Base-by-base conservation (phyloP, 1,140 invertebrate species). In the Chironomus striatipennis region DNA sequence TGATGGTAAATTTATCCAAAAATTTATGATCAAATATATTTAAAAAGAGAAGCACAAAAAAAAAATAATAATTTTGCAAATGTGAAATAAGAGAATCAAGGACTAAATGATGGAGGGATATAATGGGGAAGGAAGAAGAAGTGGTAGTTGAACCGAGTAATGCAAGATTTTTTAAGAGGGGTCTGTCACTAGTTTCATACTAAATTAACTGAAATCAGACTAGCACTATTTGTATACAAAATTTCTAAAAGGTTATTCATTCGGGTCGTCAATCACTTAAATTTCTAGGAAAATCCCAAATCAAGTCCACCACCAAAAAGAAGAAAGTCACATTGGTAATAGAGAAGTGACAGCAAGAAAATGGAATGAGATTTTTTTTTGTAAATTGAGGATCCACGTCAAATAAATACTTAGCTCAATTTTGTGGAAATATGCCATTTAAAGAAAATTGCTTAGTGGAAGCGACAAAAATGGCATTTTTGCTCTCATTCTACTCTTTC, bases 351-450 rank as follows among this genome's bases (percentile, higher is more conserved):
- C 47, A 57, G 47, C n/a, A n/a, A 5, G 12, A n/a, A 57, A n/a
- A 57, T 57, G 47, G 47, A 57, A 57, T 15, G 47, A 57, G 47
- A 57, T 34, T 34, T 34, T 34, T 34, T 5, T 34, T 34, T 34
- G 1, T 5, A 57, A 57, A 57, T 57, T 57, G 47, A 57, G 47
- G 47, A 57, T 57, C 47, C n/a, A 18, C 65, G 20, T 70, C 65
- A 70, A 18, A 70, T 70, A 70, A 70, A 70, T 70, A 70, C 10
- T 70, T 21, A 70, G 65, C 18, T 70, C 65, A 70, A 70, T 70
- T 70, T 70, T 70, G 65, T 70, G 65, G 65, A 70, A 70, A 70
- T 70, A 70, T 70, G 65, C 65, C 65, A 70, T 70, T 70, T 70
- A 70, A 70, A 18, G 65, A 70, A 10, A 70, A 70, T 57, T n/a